Conservation (phyloP, 2,888 invertebrate species). For the Stomorhina lunata region DNA sequence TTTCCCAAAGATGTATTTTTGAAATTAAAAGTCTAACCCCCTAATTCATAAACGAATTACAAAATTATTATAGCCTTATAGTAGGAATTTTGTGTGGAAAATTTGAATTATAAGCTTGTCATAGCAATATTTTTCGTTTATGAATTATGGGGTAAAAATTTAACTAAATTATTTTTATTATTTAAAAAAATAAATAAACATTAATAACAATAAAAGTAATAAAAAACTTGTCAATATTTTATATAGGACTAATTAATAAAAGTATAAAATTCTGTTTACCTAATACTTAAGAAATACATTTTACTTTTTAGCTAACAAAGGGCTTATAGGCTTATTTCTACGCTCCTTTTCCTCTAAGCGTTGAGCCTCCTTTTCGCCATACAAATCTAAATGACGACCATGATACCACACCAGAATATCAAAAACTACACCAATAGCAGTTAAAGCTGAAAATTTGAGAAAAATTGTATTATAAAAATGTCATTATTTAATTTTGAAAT, state of each 20-base stretch:
- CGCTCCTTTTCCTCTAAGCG: constrained; percentile 69
- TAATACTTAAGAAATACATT: constrained; percentile 21
- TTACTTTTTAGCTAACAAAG: constrained; percentile 72
- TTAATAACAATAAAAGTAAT: not conserved
- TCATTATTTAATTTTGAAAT: not conserved
- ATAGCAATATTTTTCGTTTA: too few species aligned
- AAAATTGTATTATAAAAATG: not conserved
- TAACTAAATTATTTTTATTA: not conserved
- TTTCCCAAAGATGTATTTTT: too few species aligned
- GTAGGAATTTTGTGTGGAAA: too few species aligned
- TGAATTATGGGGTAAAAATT: too few species aligned
- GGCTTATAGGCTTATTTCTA: constrained; percentile 74
- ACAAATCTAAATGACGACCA: constrained; percentile 83
- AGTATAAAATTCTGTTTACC: constrained; percentile 20
- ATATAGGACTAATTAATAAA: constrained; percentile 41
- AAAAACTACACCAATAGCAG: constrained; percentile 82
- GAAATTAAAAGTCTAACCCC: too few species aligned
- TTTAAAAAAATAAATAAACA: not conserved
- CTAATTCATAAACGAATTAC: too few species aligned
- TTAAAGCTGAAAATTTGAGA: constrained; percentile 80
- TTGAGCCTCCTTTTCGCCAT: constrained; percentile 79
- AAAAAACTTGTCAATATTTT: not conserved
- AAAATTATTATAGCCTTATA: too few species aligned
- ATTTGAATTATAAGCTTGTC: too few species aligned
- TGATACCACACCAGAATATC: constrained; percentile 83